These are phyloP conservation scores for Paramormyrops kingsleyae DNA, from an alignment of 2,113 vertebrate species.

Conservation along the genomic window DNA sequence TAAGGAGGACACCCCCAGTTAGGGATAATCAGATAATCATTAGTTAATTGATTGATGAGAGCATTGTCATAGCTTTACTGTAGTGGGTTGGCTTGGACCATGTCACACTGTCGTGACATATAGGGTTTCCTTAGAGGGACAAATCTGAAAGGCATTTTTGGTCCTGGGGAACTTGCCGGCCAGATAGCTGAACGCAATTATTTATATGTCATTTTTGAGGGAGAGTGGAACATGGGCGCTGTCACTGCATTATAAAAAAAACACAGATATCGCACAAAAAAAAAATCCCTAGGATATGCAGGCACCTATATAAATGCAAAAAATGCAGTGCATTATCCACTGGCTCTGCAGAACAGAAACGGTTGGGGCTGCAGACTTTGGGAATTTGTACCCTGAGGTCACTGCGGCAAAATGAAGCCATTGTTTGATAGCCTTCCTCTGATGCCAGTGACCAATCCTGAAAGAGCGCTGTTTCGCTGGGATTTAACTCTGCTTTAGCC, in stretches of 20 bases:
- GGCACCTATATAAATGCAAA: neutral
- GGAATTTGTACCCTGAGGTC: conserved; percentile 1
- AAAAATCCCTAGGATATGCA: neutral
- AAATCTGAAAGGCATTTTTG: neutral
- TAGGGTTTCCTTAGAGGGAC: neutral
- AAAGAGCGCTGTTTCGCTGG: neutral
- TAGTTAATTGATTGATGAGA: neutral
- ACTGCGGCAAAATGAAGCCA: neutral
- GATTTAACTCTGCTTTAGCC: conserved; percentile 3
- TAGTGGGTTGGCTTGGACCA: neutral
- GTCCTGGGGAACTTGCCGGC: neutral
- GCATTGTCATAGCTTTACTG: neutral
- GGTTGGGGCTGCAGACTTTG: neutral
- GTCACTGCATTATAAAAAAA: neutral
- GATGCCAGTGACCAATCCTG: neutral
- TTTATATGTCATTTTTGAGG: neutral
- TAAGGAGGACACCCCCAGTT: neutral
- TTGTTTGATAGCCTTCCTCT: neutral
- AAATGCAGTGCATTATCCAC: neutral
- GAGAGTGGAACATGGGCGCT: neutral
- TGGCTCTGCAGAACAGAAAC: neutral
- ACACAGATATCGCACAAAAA: neutral
- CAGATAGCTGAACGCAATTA: neutral
- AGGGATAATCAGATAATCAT: neutral
- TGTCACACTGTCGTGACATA: neutral